Evolutionary conservation across 1,140 invertebrate species (phyloP), one percentile per base, ranked within the genome.

Genomic region (Drosophila obscura): DNA sequence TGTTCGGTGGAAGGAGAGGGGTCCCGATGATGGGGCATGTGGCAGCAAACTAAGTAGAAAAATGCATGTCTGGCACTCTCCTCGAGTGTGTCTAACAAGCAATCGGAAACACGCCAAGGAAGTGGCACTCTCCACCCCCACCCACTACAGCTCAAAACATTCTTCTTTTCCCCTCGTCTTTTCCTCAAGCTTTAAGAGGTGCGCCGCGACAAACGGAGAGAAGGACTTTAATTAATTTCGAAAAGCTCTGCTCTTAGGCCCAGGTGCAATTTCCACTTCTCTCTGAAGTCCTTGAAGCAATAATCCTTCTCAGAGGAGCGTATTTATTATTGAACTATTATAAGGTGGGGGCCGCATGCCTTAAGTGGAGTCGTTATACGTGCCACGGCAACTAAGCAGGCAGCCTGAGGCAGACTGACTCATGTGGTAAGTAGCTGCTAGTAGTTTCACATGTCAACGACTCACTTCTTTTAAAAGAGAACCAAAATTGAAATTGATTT

Each of bases 311-410:
- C 75, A 76, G 84, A 90, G 87, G 59, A 73, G 60, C 57, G 41
- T 83, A 90, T 90, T 90, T 88, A 90, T 90, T 88, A 88, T 87
- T 82, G 83, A 85, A 82, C 77, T 71, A 81, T 72, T 81, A 56
- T 46, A 46, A 45, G 63, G 73, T 55, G 66, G 66, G 75, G 76
- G 11, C 11, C 11, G 4, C 35, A 39, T 13, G 11, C 35, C 35
- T 80, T 71, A 71, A 80, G 77, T 80, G 77, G 65, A 63, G 55
- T 73, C 72, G 63, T 69, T 63, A 65, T 87, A 85, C 81, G 81
- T 85, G 81, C 77, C 57, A 31, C 62, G 67, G 15, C 49, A 73
- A 56, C 48, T 50, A 69, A 69, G 49, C 31, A 44, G 53, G 24
- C 41, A 45, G 67, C 5, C 58, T 45, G 53, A 16, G 24, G 59